These are phyloP conservation scores for Eulemur mongoz DNA, from an alignment of 2,797 vertebrate species.

Conservation along the genomic window DNA sequence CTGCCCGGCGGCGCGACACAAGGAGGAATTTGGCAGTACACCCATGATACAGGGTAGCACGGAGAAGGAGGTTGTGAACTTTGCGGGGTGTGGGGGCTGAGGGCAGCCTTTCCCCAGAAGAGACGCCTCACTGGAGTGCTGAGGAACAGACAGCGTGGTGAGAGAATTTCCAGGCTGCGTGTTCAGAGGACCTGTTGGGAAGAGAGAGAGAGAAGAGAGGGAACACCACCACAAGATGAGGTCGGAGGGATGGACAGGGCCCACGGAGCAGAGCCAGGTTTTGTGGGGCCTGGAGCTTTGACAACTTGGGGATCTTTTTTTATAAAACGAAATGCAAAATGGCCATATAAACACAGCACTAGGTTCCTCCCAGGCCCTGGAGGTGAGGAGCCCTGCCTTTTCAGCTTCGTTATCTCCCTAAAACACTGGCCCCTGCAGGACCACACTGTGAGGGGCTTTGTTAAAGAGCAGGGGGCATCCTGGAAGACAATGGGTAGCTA, in stretches of 20 bases:
- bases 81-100: not conserved
- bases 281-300: not conserved
- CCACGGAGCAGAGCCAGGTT: not conserved
- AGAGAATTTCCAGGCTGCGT: not conserved
- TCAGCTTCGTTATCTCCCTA: not conserved
- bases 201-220: not conserved
- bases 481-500: not conserved
- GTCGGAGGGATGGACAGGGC: not conserved
- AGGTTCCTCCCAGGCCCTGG: not conserved
- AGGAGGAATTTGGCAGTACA: not conserved
- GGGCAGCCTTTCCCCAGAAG: not conserved
- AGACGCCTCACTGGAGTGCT: not conserved
- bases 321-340: not conserved
- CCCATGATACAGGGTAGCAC: not conserved
- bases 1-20: not conserved
- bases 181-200: not conserved
- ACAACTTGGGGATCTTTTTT: not conserved
- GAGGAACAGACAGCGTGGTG: not conserved
- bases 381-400: not conserved
- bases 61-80: not conserved
- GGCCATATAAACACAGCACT: not conserved
- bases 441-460: not conserved
- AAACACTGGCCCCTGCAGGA: not conserved
- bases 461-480: not conserved
- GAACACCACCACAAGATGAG: not conserved